A percentile compares a stretch with the other conserved stretches of the same genome.
These are phyloP conservation scores for Apteryx owenii DNA, from an alignment of 2,113 vertebrate species.

Conservation along the genomic window DNA sequence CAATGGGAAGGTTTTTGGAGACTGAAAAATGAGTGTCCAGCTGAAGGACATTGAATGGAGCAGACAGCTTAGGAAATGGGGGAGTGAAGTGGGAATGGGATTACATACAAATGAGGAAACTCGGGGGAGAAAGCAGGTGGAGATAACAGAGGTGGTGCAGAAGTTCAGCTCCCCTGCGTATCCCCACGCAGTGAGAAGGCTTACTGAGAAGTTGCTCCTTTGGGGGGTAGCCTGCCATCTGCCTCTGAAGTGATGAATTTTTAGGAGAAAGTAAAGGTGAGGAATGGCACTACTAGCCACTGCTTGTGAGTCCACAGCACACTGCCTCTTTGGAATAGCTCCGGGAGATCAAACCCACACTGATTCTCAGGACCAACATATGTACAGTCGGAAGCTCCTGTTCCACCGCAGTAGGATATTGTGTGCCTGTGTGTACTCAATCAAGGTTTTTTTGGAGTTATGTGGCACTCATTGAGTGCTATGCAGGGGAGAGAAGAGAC, in stretches of 20 bases:
- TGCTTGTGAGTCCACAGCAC: not conserved
- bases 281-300: slow-evolving; percentile 38
- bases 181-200: slow-evolving; percentile 38
- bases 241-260: slow-evolving; percentile 23
- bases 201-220: slow-evolving; percentile 53
- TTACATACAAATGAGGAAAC: slow-evolving; percentile 53
- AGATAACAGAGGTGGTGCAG: slow-evolving; percentile 22
- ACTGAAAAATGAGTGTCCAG: not conserved
- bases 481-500: not conserved
- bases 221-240: slow-evolving; percentile 61
- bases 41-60: slow-evolving; percentile 27
- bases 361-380: not conserved
- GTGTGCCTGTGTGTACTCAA: not conserved
- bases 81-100: slow-evolving; percentile 44
- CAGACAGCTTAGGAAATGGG: not conserved
- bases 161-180: slow-evolving; percentile 31
- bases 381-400: not conserved
- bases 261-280: slow-evolving; percentile 49
- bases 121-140: slow-evolving; percentile 23
- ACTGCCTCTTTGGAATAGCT: slow-evolving; percentile 34
- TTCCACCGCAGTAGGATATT: not conserved
- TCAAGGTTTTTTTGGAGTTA: not conserved
- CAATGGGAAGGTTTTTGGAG: slow-evolving; percentile 5
- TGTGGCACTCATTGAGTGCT: not conserved
- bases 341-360: not conserved